These are phyloP conservation scores for Tetramorium alpestre DNA, from an alignment of 1,140 invertebrate genomes.

Conservation along the genomic window DNA sequence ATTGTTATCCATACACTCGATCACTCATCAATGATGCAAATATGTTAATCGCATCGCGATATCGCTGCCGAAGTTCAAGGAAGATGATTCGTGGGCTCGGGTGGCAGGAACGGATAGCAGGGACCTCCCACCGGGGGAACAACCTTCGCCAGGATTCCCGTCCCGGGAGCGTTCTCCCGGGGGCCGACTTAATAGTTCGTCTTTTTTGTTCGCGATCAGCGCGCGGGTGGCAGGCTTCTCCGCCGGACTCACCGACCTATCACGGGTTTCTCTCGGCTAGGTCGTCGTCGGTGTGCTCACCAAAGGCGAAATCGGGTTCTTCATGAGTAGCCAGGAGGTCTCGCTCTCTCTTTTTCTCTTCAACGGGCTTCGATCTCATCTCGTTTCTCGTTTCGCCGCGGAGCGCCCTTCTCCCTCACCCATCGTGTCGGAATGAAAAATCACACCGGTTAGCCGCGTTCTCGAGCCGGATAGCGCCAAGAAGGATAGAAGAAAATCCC, in stretches of 20 bases:
- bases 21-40: neutral
- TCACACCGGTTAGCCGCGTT: slow-evolving; percentile 37
- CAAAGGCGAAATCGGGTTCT: slow-evolving; percentile 49
- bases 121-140: slow-evolving; percentile 62
- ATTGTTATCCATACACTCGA: neutral
- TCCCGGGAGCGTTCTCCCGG: slow-evolving; percentile 30
- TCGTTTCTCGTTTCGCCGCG: slow-evolving; percentile 22
- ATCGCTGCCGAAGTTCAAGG: slow-evolving; percentile 38
- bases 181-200: slow-evolving; percentile 64
- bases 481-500: slow-evolving; percentile 18
- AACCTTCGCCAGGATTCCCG: slow-evolving; percentile 56
- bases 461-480: slow-evolving; percentile 10
- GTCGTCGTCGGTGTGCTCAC: slow-evolving; percentile 30
- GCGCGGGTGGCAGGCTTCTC: slow-evolving; percentile 60
- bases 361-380: slow-evolving; percentile 1
- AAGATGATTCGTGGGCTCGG: slow-evolving; percentile 33
- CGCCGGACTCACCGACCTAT: slow-evolving; percentile 32
- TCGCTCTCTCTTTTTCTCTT: slow-evolving; percentile 13
- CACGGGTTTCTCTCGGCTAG: slow-evolving; percentile 24
- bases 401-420: slow-evolving; percentile 7
- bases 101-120: slow-evolving; percentile 15
- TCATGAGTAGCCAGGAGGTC: slow-evolving; percentile 36
- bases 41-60: slow-evolving; percentile 33
- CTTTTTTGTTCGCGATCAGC: slow-evolving; percentile 58
- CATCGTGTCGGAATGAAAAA: slow-evolving; percentile 46